These are phyloP conservation scores for Sceloporus tristichus DNA, from an alignment of 2,113 vertebrate species.

Conservation along the genomic window DNA sequence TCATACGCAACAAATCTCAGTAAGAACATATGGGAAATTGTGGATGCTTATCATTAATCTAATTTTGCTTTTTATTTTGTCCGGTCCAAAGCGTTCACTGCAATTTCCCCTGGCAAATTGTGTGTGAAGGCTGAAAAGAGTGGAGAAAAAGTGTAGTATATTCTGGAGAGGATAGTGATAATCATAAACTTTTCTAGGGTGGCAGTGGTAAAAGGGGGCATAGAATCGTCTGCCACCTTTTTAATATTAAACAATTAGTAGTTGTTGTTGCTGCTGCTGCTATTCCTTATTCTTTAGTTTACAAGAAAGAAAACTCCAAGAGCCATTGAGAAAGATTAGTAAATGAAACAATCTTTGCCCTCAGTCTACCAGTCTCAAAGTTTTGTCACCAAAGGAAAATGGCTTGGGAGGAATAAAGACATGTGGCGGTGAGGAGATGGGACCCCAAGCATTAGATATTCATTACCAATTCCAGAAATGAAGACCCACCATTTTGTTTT, in stretches of 20 bases:
- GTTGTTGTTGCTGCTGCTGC: not conserved
- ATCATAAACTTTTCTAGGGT: not conserved
- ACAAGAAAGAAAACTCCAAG: not conserved
- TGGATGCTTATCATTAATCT: not conserved
- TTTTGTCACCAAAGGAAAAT: no score
- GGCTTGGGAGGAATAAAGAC: no score
- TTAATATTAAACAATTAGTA: not conserved
- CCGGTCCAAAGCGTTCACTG: no score
- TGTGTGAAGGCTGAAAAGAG: not conserved
- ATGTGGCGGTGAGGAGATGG: no score
- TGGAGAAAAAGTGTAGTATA: not conserved
- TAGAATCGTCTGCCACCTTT: not conserved
- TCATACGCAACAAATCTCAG: not conserved
- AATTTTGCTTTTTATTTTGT: not conserved
- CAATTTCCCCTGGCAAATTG: not conserved
- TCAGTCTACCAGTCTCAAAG: no score
- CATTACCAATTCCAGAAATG: no score
- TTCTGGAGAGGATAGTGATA: not conserved
- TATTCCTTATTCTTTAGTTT: not conserved
- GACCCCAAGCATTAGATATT: no score
- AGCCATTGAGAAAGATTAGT: not conserved
- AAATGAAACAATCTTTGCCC: not conserved
- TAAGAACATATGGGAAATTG: not conserved
- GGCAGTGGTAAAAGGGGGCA: no score
- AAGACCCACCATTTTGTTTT: no score